These are phyloP conservation scores for Bambusicola thoracicus DNA, from an alignment of 2,113 vertebrate species.

Conservation along the genomic window DNA sequence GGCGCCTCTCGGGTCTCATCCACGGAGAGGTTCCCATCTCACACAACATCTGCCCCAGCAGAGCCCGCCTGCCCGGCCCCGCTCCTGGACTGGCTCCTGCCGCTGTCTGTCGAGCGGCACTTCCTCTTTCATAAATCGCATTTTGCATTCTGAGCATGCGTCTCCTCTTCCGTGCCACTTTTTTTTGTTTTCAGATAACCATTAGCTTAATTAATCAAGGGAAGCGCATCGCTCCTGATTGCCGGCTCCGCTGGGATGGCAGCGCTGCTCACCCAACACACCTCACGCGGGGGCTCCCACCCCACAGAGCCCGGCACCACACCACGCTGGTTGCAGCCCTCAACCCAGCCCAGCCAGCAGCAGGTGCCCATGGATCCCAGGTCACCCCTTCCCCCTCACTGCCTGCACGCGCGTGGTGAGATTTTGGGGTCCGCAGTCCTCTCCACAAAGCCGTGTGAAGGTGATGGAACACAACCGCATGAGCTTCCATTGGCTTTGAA, in stretches of 20 bases:
- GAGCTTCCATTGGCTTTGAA: neutral
- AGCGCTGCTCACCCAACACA: neutral
- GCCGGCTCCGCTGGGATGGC: neutral
- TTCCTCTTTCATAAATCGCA: constrained; percentile 59
- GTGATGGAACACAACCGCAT: rapidly evolving
- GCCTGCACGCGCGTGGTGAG: rapidly evolving
- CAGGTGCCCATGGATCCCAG: neutral
- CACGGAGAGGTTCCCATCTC: neutral
- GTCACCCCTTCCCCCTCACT: neutral
- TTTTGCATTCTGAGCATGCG: constrained; percentile 61
- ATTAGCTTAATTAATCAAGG: constrained; percentile 65
- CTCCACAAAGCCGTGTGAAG: neutral
- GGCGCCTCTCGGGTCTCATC: neutral
- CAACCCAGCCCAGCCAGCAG: neutral
- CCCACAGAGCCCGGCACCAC: rapidly evolving
- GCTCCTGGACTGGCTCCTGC: constrained; percentile 17
- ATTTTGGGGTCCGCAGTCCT: neutral
- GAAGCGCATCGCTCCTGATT: neutral
- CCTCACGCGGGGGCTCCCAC: neutral
- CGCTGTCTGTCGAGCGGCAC: neutral
- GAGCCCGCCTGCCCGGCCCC: neutral
- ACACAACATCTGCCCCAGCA: neutral
- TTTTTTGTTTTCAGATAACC: constrained; percentile 67
- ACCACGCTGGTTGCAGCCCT: neutral
- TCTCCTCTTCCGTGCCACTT: constrained; percentile 58